Conservation (phyloP, 92 coral and sea anemone genomes). For the Palythoa grandiflora region DNA sequence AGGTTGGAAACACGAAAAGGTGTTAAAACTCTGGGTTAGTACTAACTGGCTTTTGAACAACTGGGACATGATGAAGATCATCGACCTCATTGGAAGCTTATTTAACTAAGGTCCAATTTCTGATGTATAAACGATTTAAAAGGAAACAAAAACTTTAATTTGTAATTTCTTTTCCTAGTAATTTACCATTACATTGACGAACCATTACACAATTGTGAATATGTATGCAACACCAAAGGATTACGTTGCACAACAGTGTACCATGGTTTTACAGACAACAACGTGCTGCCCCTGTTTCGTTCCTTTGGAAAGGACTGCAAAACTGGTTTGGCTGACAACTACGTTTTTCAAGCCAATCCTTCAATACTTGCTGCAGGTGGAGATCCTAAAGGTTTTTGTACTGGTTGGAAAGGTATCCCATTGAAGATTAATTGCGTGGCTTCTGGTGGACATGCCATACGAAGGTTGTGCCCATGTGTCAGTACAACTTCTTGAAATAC, state of each 20-base stretch:
- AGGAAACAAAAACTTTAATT: background rate
- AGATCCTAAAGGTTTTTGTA: background rate
- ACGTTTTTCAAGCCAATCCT: background rate
- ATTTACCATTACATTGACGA: background rate
- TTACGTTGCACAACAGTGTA: background rate
- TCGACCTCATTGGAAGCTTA: no score
- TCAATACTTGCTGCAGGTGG: background rate
- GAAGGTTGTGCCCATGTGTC: slow-evolving; percentile 19
- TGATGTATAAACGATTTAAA: no score
- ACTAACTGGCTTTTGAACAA: no score
- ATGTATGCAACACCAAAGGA: background rate
- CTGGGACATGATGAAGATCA: no score
- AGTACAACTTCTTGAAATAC: background rate
- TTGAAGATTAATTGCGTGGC: background rate
- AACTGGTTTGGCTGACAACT: background rate
- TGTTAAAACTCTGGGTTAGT: no score
- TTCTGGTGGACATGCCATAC: no score
- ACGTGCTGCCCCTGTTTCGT: background rate
- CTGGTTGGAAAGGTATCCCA: background rate
- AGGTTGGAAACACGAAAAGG: no score
- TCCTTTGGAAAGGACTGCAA: background rate
- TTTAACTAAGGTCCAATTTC: no score
- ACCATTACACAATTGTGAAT: background rate
- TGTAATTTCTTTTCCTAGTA: background rate
- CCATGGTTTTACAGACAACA: slow-evolving; percentile 20